Evolutionary conservation across 1,140 invertebrate species (phyloP).

Genomic region (Galleria mellonella): DNA sequence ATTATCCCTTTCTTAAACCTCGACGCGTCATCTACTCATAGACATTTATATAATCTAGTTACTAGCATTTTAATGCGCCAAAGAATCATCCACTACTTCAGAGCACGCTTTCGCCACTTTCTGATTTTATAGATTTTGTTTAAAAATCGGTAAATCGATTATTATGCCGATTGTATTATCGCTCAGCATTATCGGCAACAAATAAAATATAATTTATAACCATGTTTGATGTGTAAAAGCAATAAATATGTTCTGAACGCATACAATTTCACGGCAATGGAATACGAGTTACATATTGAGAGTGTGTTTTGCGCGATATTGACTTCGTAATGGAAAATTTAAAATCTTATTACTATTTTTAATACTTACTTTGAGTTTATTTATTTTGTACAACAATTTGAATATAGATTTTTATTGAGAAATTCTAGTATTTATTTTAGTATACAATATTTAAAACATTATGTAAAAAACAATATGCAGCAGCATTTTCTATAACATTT

Average conservation of each 20-base stretch:
- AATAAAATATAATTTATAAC: conserved; percentile 14
- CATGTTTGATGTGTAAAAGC: conserved; percentile 8
- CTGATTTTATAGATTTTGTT: neutral
- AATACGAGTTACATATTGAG: conserved; percentile 7
- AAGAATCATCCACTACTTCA: no score
- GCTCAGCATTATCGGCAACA: conserved; percentile 11
- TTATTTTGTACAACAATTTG: no score
- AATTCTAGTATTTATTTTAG: no score
- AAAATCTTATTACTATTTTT: conserved; percentile 3
- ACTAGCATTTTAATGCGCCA: no score
- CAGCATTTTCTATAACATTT: no score
- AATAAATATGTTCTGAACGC: neutral
- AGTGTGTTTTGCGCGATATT: neutral
- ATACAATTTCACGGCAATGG: conserved; percentile 16
- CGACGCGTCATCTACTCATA: no score
- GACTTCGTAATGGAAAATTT: neutral
- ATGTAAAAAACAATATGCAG: no score
- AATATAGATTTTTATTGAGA: no score
- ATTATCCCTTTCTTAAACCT: no score
- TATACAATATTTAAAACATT: no score
- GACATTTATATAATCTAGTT: no score
- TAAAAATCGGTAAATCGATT: neutral
- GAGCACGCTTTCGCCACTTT: neutral
- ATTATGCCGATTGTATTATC: neutral
- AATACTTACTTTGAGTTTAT: neutral